Base-by-base conservation (phyloP, 2,797 vertebrate species). In the Sebastolobus alascanus region DNA sequence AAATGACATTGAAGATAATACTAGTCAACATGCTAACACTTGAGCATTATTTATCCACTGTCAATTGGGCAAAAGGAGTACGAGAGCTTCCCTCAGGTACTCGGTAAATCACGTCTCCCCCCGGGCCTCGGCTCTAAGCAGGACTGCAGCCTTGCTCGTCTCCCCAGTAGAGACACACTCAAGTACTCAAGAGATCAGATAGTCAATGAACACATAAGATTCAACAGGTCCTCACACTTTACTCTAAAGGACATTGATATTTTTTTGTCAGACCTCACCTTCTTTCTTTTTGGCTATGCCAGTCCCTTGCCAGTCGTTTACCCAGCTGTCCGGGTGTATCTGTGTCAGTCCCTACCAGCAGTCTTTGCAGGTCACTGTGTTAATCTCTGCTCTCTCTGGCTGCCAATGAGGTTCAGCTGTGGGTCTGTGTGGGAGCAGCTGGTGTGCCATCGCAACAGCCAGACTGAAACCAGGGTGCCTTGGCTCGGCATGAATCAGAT, bases 301-400 rank as follows among this genome's bases (percentile, higher is more conserved):
- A 69, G 61, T 68, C 60, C 58, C 66, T 89, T 75, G 76, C 65
- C 75, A 87, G 86, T 88, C 87, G 80, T 77, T 88, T 84, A 61
- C 85, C 77, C 94, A 94, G 94, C 92, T 95, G 93, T 91, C 91
- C 8, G 33, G 79, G 75, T 75, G 85, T 85, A 85, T 94, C 89
- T 89, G 78, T 88, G 89, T 94, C 92, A 87, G 84, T 76, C 80
- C 86, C 25, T 85, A 81, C 84, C 77, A 86, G 88, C 87, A 89
- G 89, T 82, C 88, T 92, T 90, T 93, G 89, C 92, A 91, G 94
- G 93, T 94, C 90, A 92, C 77, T 66, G 84, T 94, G 92, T 89
- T 94, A 93, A 92, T 94, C 91, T 89, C 85, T 85, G 65, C 81
- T 88, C 79, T 88, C 79, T 77, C 82, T 87, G 87, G 87, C 91